Evolutionary conservation across 2,888 invertebrate species (phyloP), one percentile per base, ranked within the genome.

Genomic region (Syrista parreyssii): DNA sequence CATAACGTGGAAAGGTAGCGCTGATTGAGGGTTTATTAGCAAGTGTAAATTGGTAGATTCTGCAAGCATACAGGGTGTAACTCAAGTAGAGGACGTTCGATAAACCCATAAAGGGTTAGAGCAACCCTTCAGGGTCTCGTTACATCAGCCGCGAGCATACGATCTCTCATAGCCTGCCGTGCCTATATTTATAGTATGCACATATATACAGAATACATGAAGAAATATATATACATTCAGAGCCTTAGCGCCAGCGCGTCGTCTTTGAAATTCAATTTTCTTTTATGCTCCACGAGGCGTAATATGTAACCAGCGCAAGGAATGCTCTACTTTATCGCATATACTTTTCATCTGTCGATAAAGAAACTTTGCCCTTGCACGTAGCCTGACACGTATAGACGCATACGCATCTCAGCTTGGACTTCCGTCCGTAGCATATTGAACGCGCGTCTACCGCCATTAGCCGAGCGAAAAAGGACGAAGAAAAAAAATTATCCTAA

Each of bases 1-100:
- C 23, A 9, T 55, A 55, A 23, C 55, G 23, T 55, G 23, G 9
- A 55, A 9, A 23, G 23, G 9, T 9, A 55, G 23, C 55, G 55
- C 9, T 9, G 55, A 55, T 9, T 55, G 55, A 55, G 9, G 31
- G 12, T 33, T 31, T 71, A 31, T 71, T 23, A 71, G 32, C 32
- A 71, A 71, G 31, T 31, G 31, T 71, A 71, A 71, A 71, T 71
- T 71, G 71, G 71, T 30, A 71, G 32, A 71, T 23, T 71, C 71
- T 9, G 55, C 23, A 23, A 55, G 9, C 55, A 23, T 55, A 0
- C 55, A 55, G 23, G 55, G 9, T 23, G 9, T 55, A 55, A 55
- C 55, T 55, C 55, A 6, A 55, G 23, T 9, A 23, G 55, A 55
- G 55, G 23, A 6, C 23, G 55, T 55, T 55, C 55, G 55, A 55